A percentile compares a stretch with the other conserved stretches of the same genome.
phyloP scores from a whole-genome alignment of 2,113 vertebrate genomes.

The Sinocyclocheilus anshuiensis region DNA sequence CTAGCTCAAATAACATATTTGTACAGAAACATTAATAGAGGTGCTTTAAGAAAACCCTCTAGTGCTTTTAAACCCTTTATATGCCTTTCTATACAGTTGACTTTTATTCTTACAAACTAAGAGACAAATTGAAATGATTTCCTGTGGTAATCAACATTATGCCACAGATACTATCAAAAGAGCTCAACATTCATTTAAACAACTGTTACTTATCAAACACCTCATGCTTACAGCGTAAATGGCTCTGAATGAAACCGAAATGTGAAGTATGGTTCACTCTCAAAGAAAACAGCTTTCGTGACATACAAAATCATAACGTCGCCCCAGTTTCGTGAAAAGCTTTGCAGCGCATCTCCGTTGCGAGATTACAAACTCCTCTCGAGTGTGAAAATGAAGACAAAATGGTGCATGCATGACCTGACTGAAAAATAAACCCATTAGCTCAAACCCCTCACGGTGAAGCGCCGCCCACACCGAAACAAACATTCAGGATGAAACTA shows the following conservation, averaged over 20 bases:
- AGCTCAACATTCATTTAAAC: constrained; percentile 9
- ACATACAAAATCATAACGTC: neutral
- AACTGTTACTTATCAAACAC: neutral
- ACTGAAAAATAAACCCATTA: constrained; percentile 20
- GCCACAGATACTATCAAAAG: constrained; percentile 6
- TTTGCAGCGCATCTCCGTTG: neutral
- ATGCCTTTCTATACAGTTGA: neutral
- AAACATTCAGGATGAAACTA: constrained; percentile 26
- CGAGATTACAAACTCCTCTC: constrained; percentile 4
- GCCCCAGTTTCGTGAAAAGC: neutral
- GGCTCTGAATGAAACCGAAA: neutral
- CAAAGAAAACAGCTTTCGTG: neutral
- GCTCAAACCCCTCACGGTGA: neutral
- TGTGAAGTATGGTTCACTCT: neutral
- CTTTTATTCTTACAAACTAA: neutral
- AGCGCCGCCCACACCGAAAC: neutral
- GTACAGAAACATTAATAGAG: neutral
- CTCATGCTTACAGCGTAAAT: neutral
- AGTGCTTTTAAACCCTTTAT: neutral
- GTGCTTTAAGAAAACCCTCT: neutral
- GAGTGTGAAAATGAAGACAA: constrained; percentile 15
- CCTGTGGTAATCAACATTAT: constrained; percentile 3
- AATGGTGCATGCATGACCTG: constrained; percentile 21
- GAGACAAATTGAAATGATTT: neutral
- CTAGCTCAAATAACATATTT: neutral